phyloP scores from a whole-genome alignment of 2,113 vertebrate species.

The Podocnemis expansa region DNA sequence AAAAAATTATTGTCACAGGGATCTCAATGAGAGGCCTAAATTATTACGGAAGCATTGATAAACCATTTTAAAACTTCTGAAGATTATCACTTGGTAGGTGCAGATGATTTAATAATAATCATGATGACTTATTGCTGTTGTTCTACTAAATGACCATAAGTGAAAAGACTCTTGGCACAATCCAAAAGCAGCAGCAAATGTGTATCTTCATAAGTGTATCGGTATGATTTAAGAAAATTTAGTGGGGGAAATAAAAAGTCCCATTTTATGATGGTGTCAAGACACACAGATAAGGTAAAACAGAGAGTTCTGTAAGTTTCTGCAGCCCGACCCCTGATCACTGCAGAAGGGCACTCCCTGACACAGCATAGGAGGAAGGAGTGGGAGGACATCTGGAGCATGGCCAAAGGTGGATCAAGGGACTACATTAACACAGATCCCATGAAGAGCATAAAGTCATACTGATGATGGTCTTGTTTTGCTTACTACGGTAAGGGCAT shows the following conservation, averaged over 20 bases:
- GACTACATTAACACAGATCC: neutral
- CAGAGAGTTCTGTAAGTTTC: neutral
- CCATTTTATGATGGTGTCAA: neutral
- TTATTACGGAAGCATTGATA: conserved; percentile 19
- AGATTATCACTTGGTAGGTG: conserved; percentile 14
- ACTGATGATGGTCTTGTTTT: neutral
- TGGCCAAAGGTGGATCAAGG: neutral
- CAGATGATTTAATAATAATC: conserved; percentile 39
- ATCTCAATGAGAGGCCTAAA: neutral
- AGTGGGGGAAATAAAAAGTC: neutral
- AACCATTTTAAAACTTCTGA: neutral
- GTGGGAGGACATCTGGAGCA: neutral
- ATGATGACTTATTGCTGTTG: neutral
- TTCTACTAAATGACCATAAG: neutral
- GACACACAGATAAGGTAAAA: neutral
- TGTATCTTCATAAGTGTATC: neutral
- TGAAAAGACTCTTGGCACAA: neutral
- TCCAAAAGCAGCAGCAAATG: neutral
- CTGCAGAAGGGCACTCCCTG: neutral
- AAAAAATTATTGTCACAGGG: neutral
- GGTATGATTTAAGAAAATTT: neutral
- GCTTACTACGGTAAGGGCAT: neutral
- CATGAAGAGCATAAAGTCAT: neutral
- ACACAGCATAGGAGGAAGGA: neutral
- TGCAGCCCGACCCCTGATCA: neutral